Evolutionary conservation across 2,888 invertebrate species (phyloP).

Genomic region (Parascotia fuliginaria): DNA sequence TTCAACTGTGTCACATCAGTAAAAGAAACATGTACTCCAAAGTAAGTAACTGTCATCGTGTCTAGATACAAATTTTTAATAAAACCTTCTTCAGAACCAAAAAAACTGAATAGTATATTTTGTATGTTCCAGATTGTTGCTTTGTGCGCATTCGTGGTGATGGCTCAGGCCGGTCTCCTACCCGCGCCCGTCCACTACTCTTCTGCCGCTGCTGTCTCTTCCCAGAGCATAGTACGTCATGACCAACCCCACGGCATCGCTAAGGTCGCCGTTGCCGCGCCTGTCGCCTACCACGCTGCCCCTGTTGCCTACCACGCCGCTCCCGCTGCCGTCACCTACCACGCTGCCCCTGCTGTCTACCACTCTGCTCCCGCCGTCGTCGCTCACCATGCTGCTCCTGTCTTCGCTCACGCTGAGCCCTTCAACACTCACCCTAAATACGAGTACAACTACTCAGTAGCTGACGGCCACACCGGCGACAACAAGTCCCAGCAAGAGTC

Average conservation of each 20-base stretch:
- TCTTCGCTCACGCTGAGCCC: conserved; percentile 42
- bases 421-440: conserved; percentile 62
- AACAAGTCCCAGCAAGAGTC: conserved; percentile 79
- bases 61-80: too few species aligned
- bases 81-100: too few species aligned
- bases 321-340: conserved; percentile 33
- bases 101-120: background rate
- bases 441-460: conserved; percentile 81
- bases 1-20: conserved; percentile 47
- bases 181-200: conserved; percentile 67
- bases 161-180: conserved; percentile 51
- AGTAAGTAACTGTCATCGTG: too few species aligned
- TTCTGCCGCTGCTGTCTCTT: conserved; percentile 61
- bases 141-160: conserved; percentile 49
- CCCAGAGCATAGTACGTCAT: conserved; percentile 66
- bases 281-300: conserved; percentile 35
- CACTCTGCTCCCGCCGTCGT: conserved; percentile 51
- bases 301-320: conserved; percentile 29
- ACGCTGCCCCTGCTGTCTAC: conserved; percentile 31
- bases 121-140: conserved; percentile 40
- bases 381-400: conserved; percentile 30
- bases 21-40: conserved; percentile 60
- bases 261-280: too few species aligned
- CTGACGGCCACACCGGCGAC: conserved; percentile 82
- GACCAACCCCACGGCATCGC: conserved; percentile 48